Evolutionary conservation across 2,113 vertebrate genomes (phyloP).

Genomic region (Hystrix cristata): DNA sequence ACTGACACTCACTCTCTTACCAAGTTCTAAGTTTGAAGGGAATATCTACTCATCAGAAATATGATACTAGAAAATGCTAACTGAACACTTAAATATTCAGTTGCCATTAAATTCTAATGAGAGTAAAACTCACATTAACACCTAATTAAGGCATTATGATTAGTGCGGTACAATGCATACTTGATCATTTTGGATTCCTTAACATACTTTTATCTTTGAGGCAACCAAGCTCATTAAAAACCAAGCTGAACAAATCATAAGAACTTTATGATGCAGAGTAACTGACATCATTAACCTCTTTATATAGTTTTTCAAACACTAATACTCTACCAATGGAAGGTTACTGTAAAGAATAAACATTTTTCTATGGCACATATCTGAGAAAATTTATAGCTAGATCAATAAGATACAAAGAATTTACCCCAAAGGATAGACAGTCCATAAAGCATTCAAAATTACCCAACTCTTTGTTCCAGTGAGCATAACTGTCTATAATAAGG

Average conservation of each 20-base stretch:
- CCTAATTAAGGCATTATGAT: conserved; percentile 77
- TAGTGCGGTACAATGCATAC: conserved; percentile 55
- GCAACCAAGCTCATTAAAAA: conserved; percentile 77
- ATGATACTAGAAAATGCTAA: conserved; percentile 61
- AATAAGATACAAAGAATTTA: not conserved
- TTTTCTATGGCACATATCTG: not conserved
- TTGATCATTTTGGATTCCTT: conserved; percentile 68
- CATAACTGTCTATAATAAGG: not conserved
- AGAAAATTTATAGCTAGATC: not conserved
- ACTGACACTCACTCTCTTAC: conserved; percentile 42
- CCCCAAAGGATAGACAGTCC: not conserved
- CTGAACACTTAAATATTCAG: conserved; percentile 68
- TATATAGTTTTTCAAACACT: conserved; percentile 57
- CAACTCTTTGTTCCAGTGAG: not conserved
- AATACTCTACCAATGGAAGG: not conserved
- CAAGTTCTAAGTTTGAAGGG: not conserved
- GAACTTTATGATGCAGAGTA: conserved; percentile 76
- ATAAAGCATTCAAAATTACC: not conserved
- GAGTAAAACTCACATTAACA: conserved; percentile 78
- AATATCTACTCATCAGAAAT: not conserved
- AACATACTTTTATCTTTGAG: conserved; percentile 74
- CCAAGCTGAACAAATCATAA: conserved; percentile 74
- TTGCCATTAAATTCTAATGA: conserved; percentile 78
- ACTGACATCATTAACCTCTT: conserved; percentile 72
- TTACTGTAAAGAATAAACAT: conserved; percentile 11